Evolutionary conservation across 30 jellyfish, hydroid and myxozoan genomes (phyloP).

Genomic region (Cassiopea xamachana): DNA sequence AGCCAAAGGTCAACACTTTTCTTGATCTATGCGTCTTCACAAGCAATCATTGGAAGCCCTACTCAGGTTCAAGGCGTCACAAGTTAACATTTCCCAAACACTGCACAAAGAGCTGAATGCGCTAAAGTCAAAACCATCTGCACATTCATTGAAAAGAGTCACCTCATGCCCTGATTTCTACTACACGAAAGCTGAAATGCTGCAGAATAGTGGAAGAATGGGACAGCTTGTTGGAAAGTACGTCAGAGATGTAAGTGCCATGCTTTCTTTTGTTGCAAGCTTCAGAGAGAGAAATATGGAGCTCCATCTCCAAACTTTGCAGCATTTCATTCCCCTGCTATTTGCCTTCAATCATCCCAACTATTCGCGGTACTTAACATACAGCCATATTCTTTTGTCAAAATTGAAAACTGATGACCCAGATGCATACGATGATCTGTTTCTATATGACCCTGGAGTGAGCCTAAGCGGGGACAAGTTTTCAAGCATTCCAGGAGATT

Average conservation of each 20-base stretch:
- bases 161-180: conserved; percentile 48
- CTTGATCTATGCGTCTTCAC: conserved; percentile 61
- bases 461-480: conserved; percentile 49
- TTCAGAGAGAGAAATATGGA: conserved; percentile 38
- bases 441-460: conserved; percentile 48
- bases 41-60: conserved; percentile 63
- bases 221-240: conserved; percentile 46
- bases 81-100: conserved; percentile 55
- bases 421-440: conserved; percentile 60
- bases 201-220: conserved; percentile 64
- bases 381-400: conserved; percentile 63
- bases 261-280: conserved; percentile 69
- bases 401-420: conserved; percentile 58
- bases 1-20: conserved; percentile 65
- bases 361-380: conserved; percentile 65
- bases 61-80: conserved; percentile 45
- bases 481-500: conserved; percentile 66
- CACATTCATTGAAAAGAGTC: conserved; percentile 56
- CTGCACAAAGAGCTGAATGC: conserved; percentile 58
- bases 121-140: conserved; percentile 48
- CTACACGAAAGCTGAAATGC: conserved; percentile 54
- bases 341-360: conserved; percentile 71
- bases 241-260: conserved; percentile 52
- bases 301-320: conserved; percentile 35
- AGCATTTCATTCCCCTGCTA: conserved; percentile 47